These are phyloP conservation scores for Lytechinus variegatus DNA, from an alignment of 35 echinoderm and acorn worm species.

Conservation along the genomic window DNA sequence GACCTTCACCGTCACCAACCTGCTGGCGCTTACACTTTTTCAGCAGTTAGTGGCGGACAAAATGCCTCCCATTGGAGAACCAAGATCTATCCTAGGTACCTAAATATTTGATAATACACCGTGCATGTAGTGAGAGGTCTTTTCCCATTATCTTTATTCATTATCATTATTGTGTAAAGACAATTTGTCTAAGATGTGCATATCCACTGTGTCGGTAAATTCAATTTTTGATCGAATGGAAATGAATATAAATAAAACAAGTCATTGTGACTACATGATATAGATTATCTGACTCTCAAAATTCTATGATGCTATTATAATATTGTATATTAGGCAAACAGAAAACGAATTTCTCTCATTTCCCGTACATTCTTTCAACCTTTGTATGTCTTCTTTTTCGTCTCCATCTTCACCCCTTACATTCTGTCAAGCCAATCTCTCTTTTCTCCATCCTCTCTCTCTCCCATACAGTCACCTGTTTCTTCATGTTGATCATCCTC, in stretches of 20 bases:
- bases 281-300: too few species aligned
- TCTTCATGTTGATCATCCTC: conserved; percentile 20
- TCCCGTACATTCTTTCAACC: not conserved
- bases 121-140: not conserved
- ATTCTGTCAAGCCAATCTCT: not conserved
- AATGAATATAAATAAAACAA: too few species aligned
- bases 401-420: not conserved
- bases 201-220: too few species aligned
- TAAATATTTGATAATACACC: not conserved
- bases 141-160: not conserved
- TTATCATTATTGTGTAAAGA: not conserved
- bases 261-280: too few species aligned
- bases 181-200: too few species aligned
- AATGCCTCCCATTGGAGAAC: conserved; percentile 64
- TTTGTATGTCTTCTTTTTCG: not conserved
- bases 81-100: conserved; percentile 59
- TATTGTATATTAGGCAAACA: too few species aligned
- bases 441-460: not conserved
- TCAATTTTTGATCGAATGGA: too few species aligned
- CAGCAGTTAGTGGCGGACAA: conserved; percentile 59
- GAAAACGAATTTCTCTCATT: too few species aligned
- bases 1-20: conserved; percentile 59
- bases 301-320: too few species aligned
- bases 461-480: not conserved
- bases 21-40: conserved; percentile 64